Evolutionary conservation across 2,888 invertebrate genomes (phyloP).

Genomic region (Trissolcus japonicus): DNA sequence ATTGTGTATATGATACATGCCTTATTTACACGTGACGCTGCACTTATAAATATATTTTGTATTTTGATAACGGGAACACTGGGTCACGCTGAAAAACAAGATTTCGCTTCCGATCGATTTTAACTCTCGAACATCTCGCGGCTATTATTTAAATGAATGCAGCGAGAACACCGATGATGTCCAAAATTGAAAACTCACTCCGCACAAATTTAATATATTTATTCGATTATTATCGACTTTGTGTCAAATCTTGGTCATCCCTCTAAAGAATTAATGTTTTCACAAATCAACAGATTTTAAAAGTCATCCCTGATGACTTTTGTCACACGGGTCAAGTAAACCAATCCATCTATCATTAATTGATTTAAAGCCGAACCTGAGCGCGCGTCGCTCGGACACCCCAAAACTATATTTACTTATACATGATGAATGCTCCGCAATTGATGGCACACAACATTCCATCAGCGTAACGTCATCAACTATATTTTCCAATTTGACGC

Average conservation of each 20-base stretch:
- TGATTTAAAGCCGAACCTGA: no score
- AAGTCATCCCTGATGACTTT: background rate
- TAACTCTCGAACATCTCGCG: no score
- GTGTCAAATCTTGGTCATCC: no score
- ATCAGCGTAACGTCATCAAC: constrained; percentile 12
- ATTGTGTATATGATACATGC: constrained; percentile 6
- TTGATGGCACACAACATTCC: constrained; percentile 29
- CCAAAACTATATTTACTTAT: no score
- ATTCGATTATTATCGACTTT: no score
- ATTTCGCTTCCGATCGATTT: no score
- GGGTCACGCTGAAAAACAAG: no score
- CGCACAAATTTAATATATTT: no score
- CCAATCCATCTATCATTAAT: background rate
- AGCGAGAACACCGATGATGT: no score
- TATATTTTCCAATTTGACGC: constrained; percentile 39
- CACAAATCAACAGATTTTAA: background rate
- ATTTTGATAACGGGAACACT: background rate
- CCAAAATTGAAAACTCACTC: no score
- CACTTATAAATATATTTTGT: constrained; percentile 7
- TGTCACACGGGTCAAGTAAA: background rate
- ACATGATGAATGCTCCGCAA: constrained; percentile 18
- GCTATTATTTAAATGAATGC: no score
- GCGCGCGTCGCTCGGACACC: no score
- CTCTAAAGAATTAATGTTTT: background rate
- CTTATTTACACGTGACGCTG: constrained; percentile 1